phyloP scores from a whole-genome alignment of 1,140 invertebrate genomes.

The Drosophila teissieri region DNA sequence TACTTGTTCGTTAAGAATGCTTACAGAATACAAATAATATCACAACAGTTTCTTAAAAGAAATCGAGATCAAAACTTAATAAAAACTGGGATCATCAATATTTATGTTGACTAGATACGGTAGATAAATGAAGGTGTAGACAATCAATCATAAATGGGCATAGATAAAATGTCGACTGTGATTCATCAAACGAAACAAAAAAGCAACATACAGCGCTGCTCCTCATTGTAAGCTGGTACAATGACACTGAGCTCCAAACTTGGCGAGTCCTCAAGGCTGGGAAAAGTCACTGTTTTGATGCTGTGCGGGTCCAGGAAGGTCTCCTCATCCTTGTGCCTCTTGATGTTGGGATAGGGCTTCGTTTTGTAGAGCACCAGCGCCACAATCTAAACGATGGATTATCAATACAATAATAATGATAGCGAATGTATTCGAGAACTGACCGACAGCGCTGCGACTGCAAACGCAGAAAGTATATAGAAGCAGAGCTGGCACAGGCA shows the following conservation, averaged over 20 bases:
- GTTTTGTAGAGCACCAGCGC: slow-evolving; percentile 86
- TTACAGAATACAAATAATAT: background rate
- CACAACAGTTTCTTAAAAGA: too few species aligned
- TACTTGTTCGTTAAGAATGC: background rate
- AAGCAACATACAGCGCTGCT: slow-evolving; percentile 89
- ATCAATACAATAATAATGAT: slow-evolving; percentile 16
- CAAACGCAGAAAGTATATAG: slow-evolving; percentile 45
- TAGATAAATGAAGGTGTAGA: background rate
- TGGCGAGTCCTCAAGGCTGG: slow-evolving; percentile 89
- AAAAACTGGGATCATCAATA: too few species aligned
- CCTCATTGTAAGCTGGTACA: slow-evolving; percentile 98
- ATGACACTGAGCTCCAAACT: slow-evolving; percentile 93
- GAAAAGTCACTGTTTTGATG: slow-evolving; percentile 88
- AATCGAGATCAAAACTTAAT: too few species aligned
- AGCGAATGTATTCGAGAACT: slow-evolving; percentile 31
- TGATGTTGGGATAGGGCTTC: slow-evolving; percentile 89
- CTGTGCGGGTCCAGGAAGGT: slow-evolving; percentile 89
- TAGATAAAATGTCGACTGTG: slow-evolving; percentile 33
- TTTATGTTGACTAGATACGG: too few species aligned
- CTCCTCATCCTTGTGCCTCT: slow-evolving; percentile 90
- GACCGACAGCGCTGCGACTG: slow-evolving; percentile 37
- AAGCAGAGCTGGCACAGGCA: slow-evolving; percentile 44
- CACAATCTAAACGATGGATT: slow-evolving; percentile 85
- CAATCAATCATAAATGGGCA: slow-evolving; percentile 18
- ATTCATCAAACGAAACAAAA: background rate